Conservation (phyloP, 1,140 invertebrate species). For the Chrysomallon squamiferum region DNA sequence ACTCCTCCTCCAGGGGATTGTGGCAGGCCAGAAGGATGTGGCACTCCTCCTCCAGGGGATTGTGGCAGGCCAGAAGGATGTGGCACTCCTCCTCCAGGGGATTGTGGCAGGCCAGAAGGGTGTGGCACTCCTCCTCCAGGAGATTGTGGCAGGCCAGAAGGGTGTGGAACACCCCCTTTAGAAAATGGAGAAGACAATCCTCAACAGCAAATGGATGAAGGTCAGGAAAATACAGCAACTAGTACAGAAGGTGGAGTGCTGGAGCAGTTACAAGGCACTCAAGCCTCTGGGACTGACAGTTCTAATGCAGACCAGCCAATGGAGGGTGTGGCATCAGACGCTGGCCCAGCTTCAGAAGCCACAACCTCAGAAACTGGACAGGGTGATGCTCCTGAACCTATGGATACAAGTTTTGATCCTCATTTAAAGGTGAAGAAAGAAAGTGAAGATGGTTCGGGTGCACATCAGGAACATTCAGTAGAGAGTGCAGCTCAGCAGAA, state of each 20-base stretch:
- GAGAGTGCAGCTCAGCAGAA: constrained; percentile 7
- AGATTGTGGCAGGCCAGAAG: constrained; percentile 16
- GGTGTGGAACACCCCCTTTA: constrained; percentile 24
- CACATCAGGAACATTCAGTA: constrained; percentile 11
- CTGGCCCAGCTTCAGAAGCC: neutral
- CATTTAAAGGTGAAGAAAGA: neutral
- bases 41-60: constrained; percentile 16
- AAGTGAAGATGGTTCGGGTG: constrained; percentile 4
- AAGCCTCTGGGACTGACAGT: neutral
- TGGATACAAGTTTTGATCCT: constrained; percentile 10
- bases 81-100: constrained; percentile 16
- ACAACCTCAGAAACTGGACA: neutral
- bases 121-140: constrained; percentile 23
- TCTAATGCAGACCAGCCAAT: neutral
- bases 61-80: constrained; percentile 18
- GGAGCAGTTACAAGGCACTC: neutral
- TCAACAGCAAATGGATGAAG: too few species aligned
- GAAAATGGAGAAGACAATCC: constrained; percentile 6
- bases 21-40: constrained; percentile 18
- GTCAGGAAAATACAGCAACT: constrained; percentile 25
- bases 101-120: constrained; percentile 20
- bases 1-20: constrained; percentile 20
- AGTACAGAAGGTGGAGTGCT: constrained; percentile 18
- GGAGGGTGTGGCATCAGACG: neutral
- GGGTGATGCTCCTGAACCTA: neutral